Evolutionary conservation across 1,140 invertebrate species (phyloP), one percentile per base, ranked within the genome.

Genomic region (Teleogryllus occipitalis): DNA sequence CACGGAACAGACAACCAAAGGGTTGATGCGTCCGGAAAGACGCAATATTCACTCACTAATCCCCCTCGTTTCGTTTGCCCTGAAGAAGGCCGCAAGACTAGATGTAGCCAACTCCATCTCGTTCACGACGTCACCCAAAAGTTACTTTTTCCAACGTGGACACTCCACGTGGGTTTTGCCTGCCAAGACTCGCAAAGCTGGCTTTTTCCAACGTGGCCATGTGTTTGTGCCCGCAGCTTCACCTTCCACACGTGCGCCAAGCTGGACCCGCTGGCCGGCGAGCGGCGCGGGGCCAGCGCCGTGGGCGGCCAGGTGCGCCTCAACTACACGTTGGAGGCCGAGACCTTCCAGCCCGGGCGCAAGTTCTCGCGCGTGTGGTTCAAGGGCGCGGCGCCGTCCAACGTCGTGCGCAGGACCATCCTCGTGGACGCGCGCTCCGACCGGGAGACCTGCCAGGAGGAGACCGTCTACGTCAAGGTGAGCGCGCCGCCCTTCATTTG

Each of bases 231-330:
- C 87, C 88, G 27, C 82, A 93, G 92, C 85, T 96, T 98, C 83
- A 90, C 92, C n/a, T 96, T 97, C 82, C 88, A 93, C 86, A 91
- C 95, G 0, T 98, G 96, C 84, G 96, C 95, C 83, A 90, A 90
- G 81, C 93, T 96, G 77, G 90, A 92, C 81, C 90, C 91, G 1
- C 85, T 91, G 21, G 89, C 89, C 18, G 90, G 90, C 82, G 87
- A 10, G 21, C 7, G 22, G 39, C 76, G 76, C 14, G 76, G 78
- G 4, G n/a, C 72, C n/a, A 18, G 54, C 10, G 54, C 10, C 54
- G 10, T 18, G 18, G 54, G 54, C 10, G 54, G 54, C 54, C 18
- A 10, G 18, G 54, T 80, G 79, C 49, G 39, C 18, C 54, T 80
- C 48, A 80, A 72, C 75, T 80, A 80, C 79, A 74, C 21, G 22